Conservation (phyloP, 2,113 vertebrate species). For the Cynopterus brachyotis region DNA sequence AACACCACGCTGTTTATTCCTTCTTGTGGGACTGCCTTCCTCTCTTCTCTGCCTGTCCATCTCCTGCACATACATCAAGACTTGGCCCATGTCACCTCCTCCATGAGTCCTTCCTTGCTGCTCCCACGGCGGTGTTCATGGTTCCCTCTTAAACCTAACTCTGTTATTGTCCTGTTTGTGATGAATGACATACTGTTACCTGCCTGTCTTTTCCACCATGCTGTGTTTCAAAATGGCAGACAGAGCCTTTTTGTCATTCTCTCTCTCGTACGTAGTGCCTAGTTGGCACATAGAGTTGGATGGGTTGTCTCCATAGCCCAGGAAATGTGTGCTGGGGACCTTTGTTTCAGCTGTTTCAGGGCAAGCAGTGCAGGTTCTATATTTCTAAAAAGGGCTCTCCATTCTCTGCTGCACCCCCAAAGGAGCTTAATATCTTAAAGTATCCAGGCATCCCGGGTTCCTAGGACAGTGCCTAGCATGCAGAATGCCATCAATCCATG, state of each 20-base stretch:
- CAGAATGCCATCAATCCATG: background rate
- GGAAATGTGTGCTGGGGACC: background rate
- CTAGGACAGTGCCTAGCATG: background rate
- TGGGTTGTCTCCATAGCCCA: background rate
- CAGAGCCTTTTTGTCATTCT: background rate
- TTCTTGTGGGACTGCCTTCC: background rate
- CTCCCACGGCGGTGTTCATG: background rate
- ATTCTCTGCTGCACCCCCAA: background rate
- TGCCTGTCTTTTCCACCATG: background rate
- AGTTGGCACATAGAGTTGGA: no score
- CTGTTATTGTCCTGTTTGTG: background rate
- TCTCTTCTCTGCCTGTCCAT: background rate
- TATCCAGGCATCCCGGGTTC: background rate
- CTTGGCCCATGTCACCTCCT: background rate
- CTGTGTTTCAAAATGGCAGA: background rate
- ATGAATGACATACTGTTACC: background rate
- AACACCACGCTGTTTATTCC: background rate
- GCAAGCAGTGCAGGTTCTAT: background rate
- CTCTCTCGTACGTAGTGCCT: fast-evolving
- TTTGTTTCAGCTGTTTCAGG: background rate
- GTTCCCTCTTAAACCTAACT: background rate
- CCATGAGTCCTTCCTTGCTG: background rate
- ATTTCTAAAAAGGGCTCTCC: background rate
- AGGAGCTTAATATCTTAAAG: background rate
- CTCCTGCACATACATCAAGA: background rate